These are phyloP conservation scores for Psittacula derbiana DNA, from an alignment of 2,797 vertebrate species.

Conservation along the genomic window DNA sequence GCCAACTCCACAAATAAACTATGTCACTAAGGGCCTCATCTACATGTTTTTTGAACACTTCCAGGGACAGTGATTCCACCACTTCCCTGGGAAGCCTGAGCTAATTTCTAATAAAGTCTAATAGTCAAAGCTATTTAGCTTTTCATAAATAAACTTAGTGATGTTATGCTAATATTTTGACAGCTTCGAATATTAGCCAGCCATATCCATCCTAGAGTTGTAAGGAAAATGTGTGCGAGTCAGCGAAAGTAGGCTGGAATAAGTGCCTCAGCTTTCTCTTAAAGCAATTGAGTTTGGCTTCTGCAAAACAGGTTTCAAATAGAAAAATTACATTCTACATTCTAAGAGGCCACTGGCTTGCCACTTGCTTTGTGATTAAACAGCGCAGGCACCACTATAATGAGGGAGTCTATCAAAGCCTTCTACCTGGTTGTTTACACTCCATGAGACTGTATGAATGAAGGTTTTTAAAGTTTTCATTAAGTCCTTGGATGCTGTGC, in stretches of 20 bases:
- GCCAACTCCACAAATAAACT: background rate
- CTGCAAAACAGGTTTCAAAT: conserved; percentile 23
- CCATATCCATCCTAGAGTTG: background rate
- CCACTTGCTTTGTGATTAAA: conserved; percentile 36
- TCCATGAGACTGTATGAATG: conserved; percentile 36
- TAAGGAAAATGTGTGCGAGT: background rate
- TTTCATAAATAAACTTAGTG: background rate
- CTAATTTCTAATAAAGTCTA: background rate
- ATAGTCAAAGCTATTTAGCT: background rate
- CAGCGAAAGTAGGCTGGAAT: background rate
- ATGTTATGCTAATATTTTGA: background rate
- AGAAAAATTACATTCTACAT: conserved; percentile 32
- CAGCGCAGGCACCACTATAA: conserved; percentile 15
- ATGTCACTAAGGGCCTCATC: background rate
- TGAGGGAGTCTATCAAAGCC: conserved; percentile 59
- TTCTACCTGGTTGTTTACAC: conserved; percentile 57
- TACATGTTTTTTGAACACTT: background rate
- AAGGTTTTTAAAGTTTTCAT: conserved; percentile 62
- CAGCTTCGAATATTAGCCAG: background rate
- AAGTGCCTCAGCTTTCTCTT: background rate
- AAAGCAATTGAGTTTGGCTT: conserved; percentile 3
- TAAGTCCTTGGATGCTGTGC: conserved; percentile 49
- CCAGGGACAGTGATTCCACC: background rate
- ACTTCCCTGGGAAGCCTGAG: background rate
- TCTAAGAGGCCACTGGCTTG: conserved; percentile 21